phyloP scores from a whole-genome alignment of 2,797 vertebrate species.

The Pseudopleuronectes americanus region DNA sequence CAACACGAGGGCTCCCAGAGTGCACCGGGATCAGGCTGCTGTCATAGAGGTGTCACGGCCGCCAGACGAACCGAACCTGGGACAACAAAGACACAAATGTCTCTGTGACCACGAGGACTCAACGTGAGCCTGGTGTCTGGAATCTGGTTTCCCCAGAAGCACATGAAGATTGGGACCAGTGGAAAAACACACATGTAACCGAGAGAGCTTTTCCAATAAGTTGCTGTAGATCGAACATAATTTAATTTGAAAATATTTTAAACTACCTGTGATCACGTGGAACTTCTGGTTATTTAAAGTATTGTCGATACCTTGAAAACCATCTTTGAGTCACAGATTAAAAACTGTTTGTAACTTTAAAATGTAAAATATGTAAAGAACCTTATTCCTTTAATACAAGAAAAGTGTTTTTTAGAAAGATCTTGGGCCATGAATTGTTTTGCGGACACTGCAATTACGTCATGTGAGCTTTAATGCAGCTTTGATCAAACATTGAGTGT shows the following conservation, averaged over 20 bases:
- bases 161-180: background rate
- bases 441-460: too few relatives aligned
- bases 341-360: too few relatives aligned
- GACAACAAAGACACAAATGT: constrained; percentile 62
- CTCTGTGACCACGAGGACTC: constrained; percentile 30
- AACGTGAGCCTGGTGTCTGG: constrained; percentile 15
- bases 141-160: background rate
- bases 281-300: too few relatives aligned
- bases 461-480: too few relatives aligned
- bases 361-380: too few relatives aligned
- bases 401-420: too few relatives aligned
- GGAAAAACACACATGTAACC: background rate
- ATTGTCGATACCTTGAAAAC: too few relatives aligned
- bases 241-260: background rate
- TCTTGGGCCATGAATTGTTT: too few relatives aligned
- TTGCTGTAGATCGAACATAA: background rate
- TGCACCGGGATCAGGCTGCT: constrained; percentile 54
- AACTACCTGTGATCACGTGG: too few relatives aligned
- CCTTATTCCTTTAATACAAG: too few relatives aligned
- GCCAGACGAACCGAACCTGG: constrained; percentile 45
- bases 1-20: constrained; percentile 58
- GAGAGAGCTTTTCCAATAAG: background rate
- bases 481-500: too few relatives aligned
- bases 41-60: constrained; percentile 71
- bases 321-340: too few relatives aligned